Percentiles rank a stretch among this genome's conserved stretches.
Evolutionary conservation across 2,888 invertebrate genomes (phyloP).

Genomic region (Pammene fasciana): DNA sequence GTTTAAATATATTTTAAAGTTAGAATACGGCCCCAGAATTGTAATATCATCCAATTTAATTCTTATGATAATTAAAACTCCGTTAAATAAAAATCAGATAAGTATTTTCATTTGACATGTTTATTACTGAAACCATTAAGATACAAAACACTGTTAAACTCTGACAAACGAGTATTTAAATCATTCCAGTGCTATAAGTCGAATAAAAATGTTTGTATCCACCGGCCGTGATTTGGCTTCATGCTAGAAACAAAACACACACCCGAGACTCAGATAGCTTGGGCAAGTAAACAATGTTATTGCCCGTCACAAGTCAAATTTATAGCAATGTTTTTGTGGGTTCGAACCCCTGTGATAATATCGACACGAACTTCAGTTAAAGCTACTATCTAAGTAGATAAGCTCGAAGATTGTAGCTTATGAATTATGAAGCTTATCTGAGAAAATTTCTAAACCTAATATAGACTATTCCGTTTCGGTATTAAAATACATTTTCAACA

Average conservation of each 20-base stretch:
- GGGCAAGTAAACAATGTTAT: conserved; percentile 53
- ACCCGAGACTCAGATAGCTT: conserved; percentile 35
- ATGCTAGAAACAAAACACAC: not conserved
- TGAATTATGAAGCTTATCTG: not conserved
- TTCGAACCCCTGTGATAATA: conserved; percentile 39
- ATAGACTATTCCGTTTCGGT: no score
- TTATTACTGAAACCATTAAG: not conserved
- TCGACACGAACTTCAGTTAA: conserved; percentile 17
- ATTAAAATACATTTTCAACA: no score
- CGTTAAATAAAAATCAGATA: not conserved
- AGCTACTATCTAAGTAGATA: conserved; percentile 7
- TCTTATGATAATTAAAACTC: not conserved
- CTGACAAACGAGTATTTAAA: not conserved
- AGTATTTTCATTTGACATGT: not conserved
- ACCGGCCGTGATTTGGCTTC: not conserved
- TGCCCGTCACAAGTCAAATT: conserved; percentile 52
- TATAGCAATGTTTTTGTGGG: conserved; percentile 58
- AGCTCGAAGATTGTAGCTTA: not conserved
- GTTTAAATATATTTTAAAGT: no score
- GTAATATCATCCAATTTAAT: not conserved
- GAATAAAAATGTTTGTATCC: not conserved
- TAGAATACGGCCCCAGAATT: no score
- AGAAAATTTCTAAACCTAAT: conserved; percentile 1
- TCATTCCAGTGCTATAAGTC: not conserved
- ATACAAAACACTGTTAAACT: not conserved